Evolutionary conservation across 2,888 invertebrate genomes (phyloP), one percentile per base, ranked within the genome.

Genomic region (Andrena dorsata): DNA sequence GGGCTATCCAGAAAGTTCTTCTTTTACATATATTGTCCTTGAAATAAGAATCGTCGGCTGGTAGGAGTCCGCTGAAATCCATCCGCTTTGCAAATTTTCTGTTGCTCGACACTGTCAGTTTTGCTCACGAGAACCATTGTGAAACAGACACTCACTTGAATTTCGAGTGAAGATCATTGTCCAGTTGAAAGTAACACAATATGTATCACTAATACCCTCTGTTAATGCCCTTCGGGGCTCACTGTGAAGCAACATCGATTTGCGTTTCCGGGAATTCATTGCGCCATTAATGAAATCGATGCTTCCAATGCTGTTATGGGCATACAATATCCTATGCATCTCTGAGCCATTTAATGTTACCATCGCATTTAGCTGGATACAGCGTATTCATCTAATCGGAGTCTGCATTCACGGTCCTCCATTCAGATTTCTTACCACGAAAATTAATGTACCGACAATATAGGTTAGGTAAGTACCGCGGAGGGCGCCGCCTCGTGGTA

Each of bases 251-350:
- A 70, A 41, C 56, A 28, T 58, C 41, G 58, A 26, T 56, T 23
- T 35, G 68, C 53, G 35, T 56, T 68, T 58, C 30, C 28, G 58
- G 58, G 41, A 58, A 41, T 70, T 70, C 69, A 47, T 70, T 41
- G 69, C 26, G 3, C 41, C n/a, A 47, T 60, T 60, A 60, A 41
- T 26, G 58, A 47, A 41, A 41, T 28, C 70, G 58, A 60, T 60
- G 60, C 28, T 70, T 60, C 58, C 69, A 58, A 47, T 26, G 28
- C n/a, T 10, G 41, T 70, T 20, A 53, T 53, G 53, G 58, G 16
- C 41, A 16, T 41, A 41, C 41, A 16, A 16, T 58, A 47, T 41
- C 41, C 70, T n/a, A 30, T 41, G 32, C 20, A 20, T 16, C 8
- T 0, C 32, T 32, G 20, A 13, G 7, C 20, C 70, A 13, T 60